phyloP scores from a whole-genome alignment of 2,113 vertebrate species.

The Oncorhynchus mykiss region DNA sequence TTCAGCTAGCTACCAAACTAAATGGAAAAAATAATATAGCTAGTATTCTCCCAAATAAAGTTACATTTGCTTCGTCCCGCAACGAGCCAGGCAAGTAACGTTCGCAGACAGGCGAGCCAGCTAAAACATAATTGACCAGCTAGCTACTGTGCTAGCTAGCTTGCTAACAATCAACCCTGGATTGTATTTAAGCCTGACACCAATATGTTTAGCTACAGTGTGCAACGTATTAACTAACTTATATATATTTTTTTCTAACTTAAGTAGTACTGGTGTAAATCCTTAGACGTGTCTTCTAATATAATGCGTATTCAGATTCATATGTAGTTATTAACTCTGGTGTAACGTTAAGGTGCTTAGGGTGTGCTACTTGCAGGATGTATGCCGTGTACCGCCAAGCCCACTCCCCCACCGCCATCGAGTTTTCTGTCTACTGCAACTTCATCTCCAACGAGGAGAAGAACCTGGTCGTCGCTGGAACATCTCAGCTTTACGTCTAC shows the following conservation, averaged over 20 bases:
- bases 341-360: conserved; percentile 37
- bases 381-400: conserved; percentile 91
- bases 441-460: conserved; percentile 87
- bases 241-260: neutral
- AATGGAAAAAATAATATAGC: too few relatives aligned
- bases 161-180: too few relatives aligned
- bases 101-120: too few relatives aligned
- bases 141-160: too few relatives aligned
- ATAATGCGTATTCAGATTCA: neutral
- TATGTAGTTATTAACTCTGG: neutral
- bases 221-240: neutral
- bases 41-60: too few relatives aligned
- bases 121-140: too few relatives aligned
- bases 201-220: too few relatives aligned
- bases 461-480: conserved; percentile 88
- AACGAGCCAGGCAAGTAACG: too few relatives aligned
- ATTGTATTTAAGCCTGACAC: too few relatives aligned
- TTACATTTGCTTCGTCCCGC: too few relatives aligned
- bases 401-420: conserved; percentile 88
- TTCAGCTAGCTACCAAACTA: too few relatives aligned
- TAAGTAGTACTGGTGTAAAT: neutral
- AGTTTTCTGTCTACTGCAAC: conserved; percentile 91
- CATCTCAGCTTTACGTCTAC: conserved; percentile 89
- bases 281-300: too few relatives aligned
- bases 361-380: conserved; percentile 64